Percentiles rank a stretch among this genome's conserved stretches.
Conservation (phyloP, 2,888 invertebrate genomes). For the Cepaea hortensis region DNA sequence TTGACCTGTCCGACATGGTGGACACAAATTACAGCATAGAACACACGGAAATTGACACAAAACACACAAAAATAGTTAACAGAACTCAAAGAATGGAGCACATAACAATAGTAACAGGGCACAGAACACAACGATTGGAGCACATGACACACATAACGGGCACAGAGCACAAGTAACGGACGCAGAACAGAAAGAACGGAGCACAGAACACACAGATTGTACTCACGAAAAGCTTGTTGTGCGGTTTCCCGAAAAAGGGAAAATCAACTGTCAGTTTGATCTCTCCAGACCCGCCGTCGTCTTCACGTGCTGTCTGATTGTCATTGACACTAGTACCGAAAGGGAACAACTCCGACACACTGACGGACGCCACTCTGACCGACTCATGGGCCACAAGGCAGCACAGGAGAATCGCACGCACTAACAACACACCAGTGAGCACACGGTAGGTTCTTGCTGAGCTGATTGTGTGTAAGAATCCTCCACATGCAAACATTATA, state of each 20-base stretch:
- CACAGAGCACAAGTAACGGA: background rate
- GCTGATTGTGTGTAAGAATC: conserved; percentile 4
- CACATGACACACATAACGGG: background rate
- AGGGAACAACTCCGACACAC: conserved; percentile 53
- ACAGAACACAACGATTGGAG: too few species aligned
- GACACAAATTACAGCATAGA: too few species aligned
- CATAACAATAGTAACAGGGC: too few species aligned
- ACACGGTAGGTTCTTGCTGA: conserved; percentile 21
- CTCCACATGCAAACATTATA: conserved; percentile 46
- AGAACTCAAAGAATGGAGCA: too few species aligned
- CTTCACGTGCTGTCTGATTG: conserved; percentile 47
- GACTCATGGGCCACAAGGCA: conserved; percentile 18
- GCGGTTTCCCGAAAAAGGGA: conserved; percentile 55
- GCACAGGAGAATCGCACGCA: conserved; percentile 47
- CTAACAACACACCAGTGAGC: conserved; percentile 37
- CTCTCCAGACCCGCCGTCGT: conserved; percentile 59
- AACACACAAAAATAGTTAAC: too few species aligned
- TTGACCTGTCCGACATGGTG: too few species aligned
- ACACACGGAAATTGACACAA: too few species aligned
- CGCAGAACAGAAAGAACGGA: background rate
- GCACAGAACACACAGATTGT: conserved; percentile 18
- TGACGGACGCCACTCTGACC: conserved; percentile 29
- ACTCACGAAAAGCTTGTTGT: conserved; percentile 58
- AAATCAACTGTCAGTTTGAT: conserved; percentile 52
- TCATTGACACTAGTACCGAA: conserved; percentile 51